Evolutionary conservation across 1,140 invertebrate species (phyloP).

Genomic region (Neuroterus valhalla): DNA sequence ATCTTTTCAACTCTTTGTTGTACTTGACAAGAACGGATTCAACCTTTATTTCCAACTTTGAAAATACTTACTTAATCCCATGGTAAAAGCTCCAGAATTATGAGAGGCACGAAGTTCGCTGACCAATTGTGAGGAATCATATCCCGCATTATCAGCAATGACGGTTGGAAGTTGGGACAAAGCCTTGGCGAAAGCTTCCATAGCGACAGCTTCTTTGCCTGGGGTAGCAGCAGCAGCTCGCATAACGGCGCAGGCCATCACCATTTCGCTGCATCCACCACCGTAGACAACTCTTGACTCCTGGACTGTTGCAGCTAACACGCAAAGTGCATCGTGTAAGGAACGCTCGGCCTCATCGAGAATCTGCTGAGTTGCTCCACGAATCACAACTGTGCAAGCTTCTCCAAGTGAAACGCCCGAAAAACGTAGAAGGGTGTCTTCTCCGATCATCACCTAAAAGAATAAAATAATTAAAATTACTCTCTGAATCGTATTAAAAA

Average conservation of each 20-base stretch:
- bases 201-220: constrained; percentile 98
- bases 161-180: constrained; percentile 92
- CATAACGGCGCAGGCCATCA: constrained; percentile 95
- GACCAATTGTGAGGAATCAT: constrained; percentile 96
- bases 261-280: constrained; percentile 95
- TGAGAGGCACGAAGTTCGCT: constrained; percentile 93
- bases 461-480: neutral
- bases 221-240: constrained; percentile 90
- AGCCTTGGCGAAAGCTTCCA: constrained; percentile 96
- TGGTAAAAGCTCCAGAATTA: constrained; percentile 82
- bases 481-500: neutral
- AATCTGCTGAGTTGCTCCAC: constrained; percentile 99
- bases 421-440: constrained; percentile 96
- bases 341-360: constrained; percentile 99
- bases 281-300: constrained; percentile 94
- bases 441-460: constrained; percentile 93
- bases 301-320: constrained; percentile 95
- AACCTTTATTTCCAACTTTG: neutral
- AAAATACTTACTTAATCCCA: constrained; percentile 86
- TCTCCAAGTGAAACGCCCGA: constrained; percentile 95
- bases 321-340: constrained; percentile 98
- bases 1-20: neutral
- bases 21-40: neutral
- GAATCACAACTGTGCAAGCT: constrained; percentile 97
- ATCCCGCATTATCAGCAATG: constrained; percentile 99